Evolutionary conservation across 2,888 invertebrate species (phyloP), one percentile per base, ranked within the genome.

Genomic region (Psylliodes chrysocephalus): DNA sequence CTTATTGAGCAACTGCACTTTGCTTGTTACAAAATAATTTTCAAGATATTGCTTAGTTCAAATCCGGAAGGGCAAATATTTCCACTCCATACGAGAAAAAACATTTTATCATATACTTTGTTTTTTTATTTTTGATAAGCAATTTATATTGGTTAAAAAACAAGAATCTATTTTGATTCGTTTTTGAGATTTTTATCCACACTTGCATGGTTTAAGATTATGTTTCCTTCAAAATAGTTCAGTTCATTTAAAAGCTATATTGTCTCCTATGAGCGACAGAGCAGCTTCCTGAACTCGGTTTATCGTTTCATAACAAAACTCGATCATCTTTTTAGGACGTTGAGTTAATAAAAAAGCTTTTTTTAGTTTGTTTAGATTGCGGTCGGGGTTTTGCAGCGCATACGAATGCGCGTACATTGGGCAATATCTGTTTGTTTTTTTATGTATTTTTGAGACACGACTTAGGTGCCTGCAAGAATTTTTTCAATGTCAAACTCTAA

Each of bases 161-260:
- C 47, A 53, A 60, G 63, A 64, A 66, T 67, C 66, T 18, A 47
- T 54, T n/a, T 51, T 25, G 67, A 63, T 61, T 53, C 42, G 18
- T 42, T 42, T 42, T 42, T 42, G 7, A 42, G 17, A 42, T 42
- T 42, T 42, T 42, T 42, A 38, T 12, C 15, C 4, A 38, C 28
- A 17, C 12, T 35, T 35, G 35, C n/a, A 33, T 33, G n/a, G 7
- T 7, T 7, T 15, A 38, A 2, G 42, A 10, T 42, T 42, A 42
- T 8, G 12, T 52, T 38, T 52, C 38, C 33, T 33, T 51, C 33
- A 7, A 51, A 51, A 12, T 51, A 19, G 52, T 52, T 52, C 35
- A 30, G 22, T 47, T 47, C n/a, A 25, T 47, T 47, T 47, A 14
- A n/a, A 35, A 35, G 42, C 42, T 42, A 42, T 42, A 42, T 42